These are phyloP conservation scores for Cyphotilapia sp. DNA, from an alignment of 2,113 vertebrate species.

Conservation along the genomic window DNA sequence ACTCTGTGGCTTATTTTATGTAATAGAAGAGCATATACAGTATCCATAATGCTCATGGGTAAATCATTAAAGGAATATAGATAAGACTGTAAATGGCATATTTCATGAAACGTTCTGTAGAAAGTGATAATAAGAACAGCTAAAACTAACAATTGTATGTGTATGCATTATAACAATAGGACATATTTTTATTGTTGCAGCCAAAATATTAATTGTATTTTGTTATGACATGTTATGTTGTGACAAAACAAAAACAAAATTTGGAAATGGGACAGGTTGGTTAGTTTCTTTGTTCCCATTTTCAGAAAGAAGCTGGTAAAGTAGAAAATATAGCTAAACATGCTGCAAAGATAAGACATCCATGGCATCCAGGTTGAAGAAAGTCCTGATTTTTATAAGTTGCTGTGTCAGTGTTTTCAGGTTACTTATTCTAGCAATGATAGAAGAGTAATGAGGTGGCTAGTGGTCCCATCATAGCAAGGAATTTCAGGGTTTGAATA, in stretches of 20 bases:
- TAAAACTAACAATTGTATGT: not conserved
- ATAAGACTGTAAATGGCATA: conserved; percentile 16
- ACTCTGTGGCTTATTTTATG: conserved; percentile 43
- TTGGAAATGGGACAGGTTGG: not conserved
- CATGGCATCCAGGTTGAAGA: not conserved
- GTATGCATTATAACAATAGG: not conserved
- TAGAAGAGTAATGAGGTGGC: not conserved
- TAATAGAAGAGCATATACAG: conserved; percentile 27
- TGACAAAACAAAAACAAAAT: not conserved
- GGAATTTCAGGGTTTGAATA: not conserved
- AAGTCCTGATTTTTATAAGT: not conserved
- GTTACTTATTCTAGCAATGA: not conserved
- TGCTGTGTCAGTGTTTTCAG: not conserved
- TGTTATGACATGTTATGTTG: not conserved
- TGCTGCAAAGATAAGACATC: not conserved
- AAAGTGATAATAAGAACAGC: conserved; percentile 3
- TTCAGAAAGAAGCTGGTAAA: not conserved
- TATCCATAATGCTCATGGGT: conserved; percentile 7
- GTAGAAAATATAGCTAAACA: not conserved
- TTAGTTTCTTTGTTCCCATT: not conserved
- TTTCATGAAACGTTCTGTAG: not conserved
- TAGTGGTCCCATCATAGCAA: not conserved
- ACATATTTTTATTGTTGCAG: not conserved
- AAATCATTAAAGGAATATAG: conserved; percentile 35
- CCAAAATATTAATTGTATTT: not conserved